Evolutionary conservation across 1,140 invertebrate species (phyloP).

Genomic region (Drosophila kepulauana): DNA sequence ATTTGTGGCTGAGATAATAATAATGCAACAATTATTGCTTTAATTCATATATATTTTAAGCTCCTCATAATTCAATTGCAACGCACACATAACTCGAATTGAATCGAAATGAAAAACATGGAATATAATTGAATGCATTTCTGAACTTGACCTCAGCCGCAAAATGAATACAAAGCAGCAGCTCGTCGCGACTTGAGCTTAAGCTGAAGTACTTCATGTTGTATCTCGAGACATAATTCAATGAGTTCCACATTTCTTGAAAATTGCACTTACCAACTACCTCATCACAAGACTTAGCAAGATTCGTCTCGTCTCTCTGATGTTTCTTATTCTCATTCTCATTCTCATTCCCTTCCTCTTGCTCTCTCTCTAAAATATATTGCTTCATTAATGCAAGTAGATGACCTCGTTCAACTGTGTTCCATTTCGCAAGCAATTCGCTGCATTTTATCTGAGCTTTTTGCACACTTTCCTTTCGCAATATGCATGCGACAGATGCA

Average conservation of each 20-base stretch:
- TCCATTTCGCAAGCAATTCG: slow-evolving; percentile 50
- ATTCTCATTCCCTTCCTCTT: not conserved
- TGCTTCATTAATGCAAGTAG: slow-evolving; percentile 55
- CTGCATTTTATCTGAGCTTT: slow-evolving; percentile 42
- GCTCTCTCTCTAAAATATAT: slow-evolving; percentile 41
- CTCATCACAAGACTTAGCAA: slow-evolving; percentile 12
- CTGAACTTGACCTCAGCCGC: slow-evolving; percentile 13
- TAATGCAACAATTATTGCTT: not conserved
- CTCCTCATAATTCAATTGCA: slow-evolving; percentile 1
- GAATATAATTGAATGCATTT: slow-evolving; percentile 7
- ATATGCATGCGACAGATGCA: slow-evolving; percentile 37
- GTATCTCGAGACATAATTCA: slow-evolving; percentile 28
- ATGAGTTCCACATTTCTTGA: slow-evolving; percentile 24
- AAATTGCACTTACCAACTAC: slow-evolving; percentile 35
- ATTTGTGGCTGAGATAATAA: not conserved
- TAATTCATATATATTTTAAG: not conserved
- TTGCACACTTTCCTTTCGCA: slow-evolving; percentile 46
- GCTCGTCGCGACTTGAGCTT: slow-evolving; percentile 1
- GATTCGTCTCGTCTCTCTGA: not conserved
- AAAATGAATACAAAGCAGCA: not conserved
- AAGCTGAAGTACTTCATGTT: not conserved
- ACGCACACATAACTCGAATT: not conserved
- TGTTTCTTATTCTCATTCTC: not conserved
- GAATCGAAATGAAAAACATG: not conserved
- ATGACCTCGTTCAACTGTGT: slow-evolving; percentile 73